Evolutionary conservation across 1,140 invertebrate genomes (phyloP), one percentile per base, ranked within the genome.

Genomic region (Apocrypta bakeri): DNA sequence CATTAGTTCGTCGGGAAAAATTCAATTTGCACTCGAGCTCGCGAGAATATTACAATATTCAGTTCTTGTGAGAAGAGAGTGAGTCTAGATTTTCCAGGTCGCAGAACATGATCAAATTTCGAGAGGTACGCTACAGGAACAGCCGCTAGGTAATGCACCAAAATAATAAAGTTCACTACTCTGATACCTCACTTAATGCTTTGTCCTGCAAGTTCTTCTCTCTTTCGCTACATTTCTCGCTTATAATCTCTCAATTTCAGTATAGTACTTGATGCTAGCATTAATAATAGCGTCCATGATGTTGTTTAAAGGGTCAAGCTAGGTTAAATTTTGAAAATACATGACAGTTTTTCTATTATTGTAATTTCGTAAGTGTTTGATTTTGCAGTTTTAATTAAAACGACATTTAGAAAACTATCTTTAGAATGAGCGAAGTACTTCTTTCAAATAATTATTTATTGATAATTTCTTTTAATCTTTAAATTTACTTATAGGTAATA

Each of bases 121-220:
- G 63, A 72, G 33, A 72, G 25, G 8, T 31, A 29, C 63, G 11
- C 3, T 2, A 9, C 48, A 56, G 37, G 14, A 25, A 21, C 48
- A 56, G 24, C 14, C 25, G 8, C 48, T 17, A 17, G 42, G 42
- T 48, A 48, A 48, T 48, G 21, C 42, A 48, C 14, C 42, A 56
- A 29, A 78, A 42, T 68, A 42, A 78, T 24, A n/a, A 77, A 77
- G 63, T 31, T 63, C n/a, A 77, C 29, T 66, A 77, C 29, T 77
- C 37, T 77, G 33, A 42, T 66, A 11, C 25, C 25, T 14, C 24
- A 7, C 1, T 11, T 9, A 9, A n/a, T n/a, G n/a, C n/a, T n/a
- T n/a, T n/a, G n/a, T n/a, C n/a, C n/a, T n/a, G n/a, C n/a, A n/a
- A 27, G 61, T 64, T 64, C 6, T 64, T 8, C 0, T 9, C 61